A percentile compares a stretch with the other conserved stretches of the same genome.
These are phyloP conservation scores for Malurus cyaneus DNA, from an alignment of 2,113 vertebrate genomes.

Conservation along the genomic window DNA sequence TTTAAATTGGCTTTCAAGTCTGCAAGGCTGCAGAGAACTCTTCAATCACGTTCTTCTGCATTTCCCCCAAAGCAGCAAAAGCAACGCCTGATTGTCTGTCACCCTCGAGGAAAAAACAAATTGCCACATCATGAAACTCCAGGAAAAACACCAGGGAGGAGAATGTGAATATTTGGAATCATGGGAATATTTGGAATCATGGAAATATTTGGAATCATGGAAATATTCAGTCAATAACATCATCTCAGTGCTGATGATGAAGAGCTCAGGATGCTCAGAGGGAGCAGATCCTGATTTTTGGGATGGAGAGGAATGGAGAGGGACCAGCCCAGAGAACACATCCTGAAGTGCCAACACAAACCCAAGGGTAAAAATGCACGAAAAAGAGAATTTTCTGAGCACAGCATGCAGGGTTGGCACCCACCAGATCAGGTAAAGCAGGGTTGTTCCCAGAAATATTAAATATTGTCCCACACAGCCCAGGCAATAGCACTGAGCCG, in stretches of 20 bases:
- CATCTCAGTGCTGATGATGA: background rate
- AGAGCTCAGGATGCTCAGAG: background rate
- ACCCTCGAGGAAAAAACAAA: background rate
- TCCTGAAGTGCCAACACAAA: background rate
- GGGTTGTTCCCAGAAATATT: background rate
- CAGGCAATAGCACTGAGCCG: background rate
- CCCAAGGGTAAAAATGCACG: background rate
- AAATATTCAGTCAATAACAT: background rate
- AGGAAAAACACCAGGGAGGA: background rate
- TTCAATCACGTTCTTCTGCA: background rate
- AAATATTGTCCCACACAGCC: background rate
- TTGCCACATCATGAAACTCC: background rate
- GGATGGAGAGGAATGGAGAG: background rate
- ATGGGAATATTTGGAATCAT: too few relatives aligned
- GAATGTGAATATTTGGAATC: too few relatives aligned
- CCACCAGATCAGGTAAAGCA: background rate
- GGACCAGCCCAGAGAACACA: background rate
- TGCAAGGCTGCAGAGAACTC: background rate
- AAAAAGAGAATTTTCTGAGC: background rate
- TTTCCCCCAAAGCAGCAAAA: background rate
- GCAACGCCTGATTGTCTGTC: background rate
- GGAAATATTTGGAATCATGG: accelerated
- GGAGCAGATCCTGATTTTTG: background rate
- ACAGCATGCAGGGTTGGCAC: background rate
- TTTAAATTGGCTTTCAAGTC: background rate